Percentiles rank a stretch among this genome's conserved stretches.
Evolutionary conservation across 2,113 vertebrate genomes (phyloP).

Genomic region (Phrynosoma blainvillii): DNA sequence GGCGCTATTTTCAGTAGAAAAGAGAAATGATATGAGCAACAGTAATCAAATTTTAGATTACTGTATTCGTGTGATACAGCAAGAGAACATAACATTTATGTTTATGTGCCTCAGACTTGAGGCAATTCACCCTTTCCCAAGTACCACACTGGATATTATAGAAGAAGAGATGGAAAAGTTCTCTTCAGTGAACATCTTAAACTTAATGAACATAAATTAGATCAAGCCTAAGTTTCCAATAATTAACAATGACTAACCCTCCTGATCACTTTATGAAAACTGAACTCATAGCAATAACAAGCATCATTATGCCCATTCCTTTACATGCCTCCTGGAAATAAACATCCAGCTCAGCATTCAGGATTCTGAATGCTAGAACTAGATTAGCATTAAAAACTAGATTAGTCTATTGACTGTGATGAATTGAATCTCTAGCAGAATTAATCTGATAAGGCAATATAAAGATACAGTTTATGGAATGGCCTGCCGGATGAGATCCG

Average conservation of each 20-base stretch:
- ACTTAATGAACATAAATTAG: background rate
- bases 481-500: too few relatives aligned
- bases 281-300: background rate
- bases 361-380: background rate
- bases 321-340: background rate
- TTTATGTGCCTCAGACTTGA: too few relatives aligned
- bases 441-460: background rate
- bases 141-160: background rate
- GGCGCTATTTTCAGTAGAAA: too few relatives aligned
- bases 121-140: background rate
- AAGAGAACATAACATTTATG: too few relatives aligned
- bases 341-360: background rate
- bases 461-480: background rate
- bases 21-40: too few relatives aligned
- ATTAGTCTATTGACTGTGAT: background rate
- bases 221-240: too few relatives aligned
- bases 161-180: background rate
- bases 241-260: background rate
- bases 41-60: background rate
- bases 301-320: too few relatives aligned
- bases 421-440: slow-evolving; percentile 11
- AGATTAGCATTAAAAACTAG: background rate
- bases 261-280: background rate
- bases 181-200: background rate
- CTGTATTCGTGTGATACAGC: background rate